Percentiles rank a stretch among this genome's conserved stretches.
phyloP scores from a whole-genome alignment of 2,113 vertebrate genomes.

The Anser brachyrhynchus region DNA sequence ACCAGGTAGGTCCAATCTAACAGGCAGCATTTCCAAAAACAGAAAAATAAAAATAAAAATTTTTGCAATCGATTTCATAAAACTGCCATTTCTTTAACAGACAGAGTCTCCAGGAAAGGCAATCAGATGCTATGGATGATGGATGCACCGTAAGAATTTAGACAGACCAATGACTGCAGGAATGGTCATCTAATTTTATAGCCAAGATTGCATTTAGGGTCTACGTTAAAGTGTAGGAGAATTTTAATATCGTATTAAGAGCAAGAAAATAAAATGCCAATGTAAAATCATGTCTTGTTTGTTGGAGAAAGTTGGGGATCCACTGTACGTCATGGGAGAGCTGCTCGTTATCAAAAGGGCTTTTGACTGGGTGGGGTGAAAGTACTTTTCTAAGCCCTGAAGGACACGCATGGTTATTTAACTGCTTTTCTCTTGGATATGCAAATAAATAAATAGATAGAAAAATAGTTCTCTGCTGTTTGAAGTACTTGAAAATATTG shows the following conservation, averaged over 20 bases:
- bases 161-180: not conserved
- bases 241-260: not conserved
- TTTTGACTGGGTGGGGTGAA: not conserved
- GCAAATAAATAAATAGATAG: no score
- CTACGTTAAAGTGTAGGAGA: not conserved
- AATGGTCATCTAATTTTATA: not conserved
- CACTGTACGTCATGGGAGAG: not conserved
- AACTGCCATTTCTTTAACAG: not conserved
- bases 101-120: not conserved
- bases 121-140: not conserved
- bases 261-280: not conserved
- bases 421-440: not conserved
- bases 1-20: not conserved
- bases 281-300: not conserved
- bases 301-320: not conserved
- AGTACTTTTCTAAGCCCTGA: not conserved
- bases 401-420: not conserved
- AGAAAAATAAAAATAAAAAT: not conserved
- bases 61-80: not conserved
- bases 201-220: not conserved
- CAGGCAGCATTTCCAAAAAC: not conserved
- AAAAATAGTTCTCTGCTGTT: not conserved
- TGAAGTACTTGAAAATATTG: slow-evolving; percentile 13
- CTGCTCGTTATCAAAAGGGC: not conserved
- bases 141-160: not conserved